Base-by-base conservation (phyloP, 2,113 vertebrate genomes). In the Phasianus colchicus region DNA sequence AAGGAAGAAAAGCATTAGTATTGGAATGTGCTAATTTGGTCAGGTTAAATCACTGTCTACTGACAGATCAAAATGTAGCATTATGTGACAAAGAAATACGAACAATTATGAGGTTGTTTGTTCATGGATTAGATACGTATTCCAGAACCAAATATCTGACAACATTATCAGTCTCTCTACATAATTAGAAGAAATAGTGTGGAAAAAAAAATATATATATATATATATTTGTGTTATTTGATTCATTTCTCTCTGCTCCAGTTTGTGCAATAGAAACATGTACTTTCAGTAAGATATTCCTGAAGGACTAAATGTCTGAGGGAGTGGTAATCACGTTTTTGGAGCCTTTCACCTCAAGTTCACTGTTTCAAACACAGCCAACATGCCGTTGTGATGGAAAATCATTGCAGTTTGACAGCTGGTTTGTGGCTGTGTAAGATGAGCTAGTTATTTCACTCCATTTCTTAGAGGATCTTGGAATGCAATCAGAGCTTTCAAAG, bases 281-380 rank as follows among this genome's bases (percentile, higher is more conserved):
- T 47, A 83, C 76, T 96, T 96, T 69, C 55, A 55, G 10, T 55
- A 67, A 71, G 75, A 63, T 70, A 77, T 83, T 27, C 16, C 65
- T 92, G 72, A 90, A 88, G 57, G 65, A 75, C 69, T 91, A 83
- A 90, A 71, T 43, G 61, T 94, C 83, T 83, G 43, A 4, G n/a
- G 43, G 65, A 64, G 42, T 15, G 27, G 57, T 90, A 88, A 94
- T 92, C 79, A 81, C 72, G 58, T 92, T 95, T 94, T 86, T 85
- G 76, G 85, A 92, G 76, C 52, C 89, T 94, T 95, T 95, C 94
- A 92, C 95, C 85, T 92, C 66, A 66, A 92, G 66, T 93, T 93
- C 85, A 78, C 72, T 48, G 85, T 88, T 83, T 95, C 79, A 92
- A 78, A 88, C 36, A 91, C 61, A 94, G 34, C 27, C 83, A 90